Evolutionary conservation across 2,797 vertebrate genomes (phyloP).

Genomic region (Pseudochirops corinnae): DNA sequence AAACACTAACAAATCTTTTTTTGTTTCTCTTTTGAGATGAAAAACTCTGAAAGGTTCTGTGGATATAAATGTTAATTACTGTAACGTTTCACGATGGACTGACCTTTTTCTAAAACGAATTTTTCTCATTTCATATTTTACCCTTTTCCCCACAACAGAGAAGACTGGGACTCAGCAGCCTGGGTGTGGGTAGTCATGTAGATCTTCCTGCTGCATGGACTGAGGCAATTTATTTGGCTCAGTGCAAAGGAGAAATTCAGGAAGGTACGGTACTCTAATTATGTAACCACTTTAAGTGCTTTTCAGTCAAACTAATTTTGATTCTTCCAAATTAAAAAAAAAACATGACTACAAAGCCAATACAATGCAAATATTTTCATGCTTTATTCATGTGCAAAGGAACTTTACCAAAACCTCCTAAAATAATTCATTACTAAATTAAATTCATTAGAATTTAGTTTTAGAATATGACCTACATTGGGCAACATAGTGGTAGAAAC

Average conservation of each 20-base stretch:
- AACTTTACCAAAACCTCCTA: conserved; percentile 51
- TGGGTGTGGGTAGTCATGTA: conserved; percentile 74
- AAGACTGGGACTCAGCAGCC: conserved; percentile 75
- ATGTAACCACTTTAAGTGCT: conserved; percentile 28
- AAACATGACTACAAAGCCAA: conserved; percentile 58
- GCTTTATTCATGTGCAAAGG: conserved; percentile 48
- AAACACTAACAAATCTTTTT: neutral
- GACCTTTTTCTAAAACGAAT: conserved; percentile 55
- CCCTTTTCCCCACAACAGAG: conserved; percentile 74
- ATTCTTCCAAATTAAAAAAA: conserved; percentile 50
- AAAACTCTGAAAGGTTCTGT: conserved; percentile 2
- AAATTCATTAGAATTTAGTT: conserved; percentile 24
- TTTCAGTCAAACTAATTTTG: conserved; percentile 59
- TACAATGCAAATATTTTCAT: conserved; percentile 20
- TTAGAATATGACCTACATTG: neutral
- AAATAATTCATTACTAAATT: conserved; percentile 5
- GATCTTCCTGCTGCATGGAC: conserved; percentile 81
- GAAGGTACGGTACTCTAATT: conserved; percentile 81
- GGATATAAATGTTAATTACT: conserved; percentile 67
- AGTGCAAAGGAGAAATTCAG: conserved; percentile 85
- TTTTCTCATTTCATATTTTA: conserved; percentile 63
- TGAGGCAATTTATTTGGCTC: conserved; percentile 83
- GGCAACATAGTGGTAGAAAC: neutral
- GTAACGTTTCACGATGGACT: neutral
- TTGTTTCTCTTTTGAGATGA: neutral